Evolutionary conservation across 2,888 invertebrate genomes (phyloP).

Genomic region (Acrocera orbiculus): DNA sequence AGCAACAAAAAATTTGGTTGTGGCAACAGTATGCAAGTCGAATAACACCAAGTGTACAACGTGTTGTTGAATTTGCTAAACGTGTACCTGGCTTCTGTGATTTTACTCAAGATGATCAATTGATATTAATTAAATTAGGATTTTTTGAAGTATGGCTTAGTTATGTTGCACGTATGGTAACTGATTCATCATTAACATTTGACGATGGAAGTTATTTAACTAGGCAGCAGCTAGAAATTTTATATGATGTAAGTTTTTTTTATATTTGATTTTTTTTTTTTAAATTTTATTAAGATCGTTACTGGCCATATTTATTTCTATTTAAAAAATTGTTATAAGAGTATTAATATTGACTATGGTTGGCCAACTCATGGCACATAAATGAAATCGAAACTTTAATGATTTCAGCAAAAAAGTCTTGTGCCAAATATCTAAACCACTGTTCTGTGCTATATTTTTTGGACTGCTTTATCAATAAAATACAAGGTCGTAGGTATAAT

Average conservation of each 20-base stretch:
- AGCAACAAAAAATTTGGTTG: slow-evolving; percentile 59
- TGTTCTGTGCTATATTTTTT: too few species aligned
- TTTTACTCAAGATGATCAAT: slow-evolving; percentile 87
- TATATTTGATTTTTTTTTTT: not conserved
- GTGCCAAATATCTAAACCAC: too few species aligned
- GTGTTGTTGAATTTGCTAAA: slow-evolving; percentile 93
- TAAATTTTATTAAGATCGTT: too few species aligned
- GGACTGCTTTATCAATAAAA: too few species aligned
- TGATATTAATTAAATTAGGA: slow-evolving; percentile 88
- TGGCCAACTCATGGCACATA: too few species aligned
- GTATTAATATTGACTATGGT: too few species aligned
- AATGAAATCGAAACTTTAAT: too few species aligned
- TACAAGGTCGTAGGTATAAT: too few species aligned
- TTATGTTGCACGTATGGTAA: slow-evolving; percentile 64
- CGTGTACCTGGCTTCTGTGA: slow-evolving; percentile 81
- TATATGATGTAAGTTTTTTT: slow-evolving; percentile 73
- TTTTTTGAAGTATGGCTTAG: slow-evolving; percentile 95
- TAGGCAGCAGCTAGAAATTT: slow-evolving; percentile 63
- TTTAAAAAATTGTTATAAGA: too few species aligned
- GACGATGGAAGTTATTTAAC: slow-evolving; percentile 77
- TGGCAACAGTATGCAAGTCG: slow-evolving; percentile 79
- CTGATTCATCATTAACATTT: slow-evolving; percentile 61
- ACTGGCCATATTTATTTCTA: too few species aligned
- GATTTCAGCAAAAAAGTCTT: too few species aligned
- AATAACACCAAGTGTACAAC: slow-evolving; percentile 79